Evolutionary conservation across 2,888 invertebrate species (phyloP), one percentile per base, ranked within the genome.

Genomic region (Capitulum mitella): DNA sequence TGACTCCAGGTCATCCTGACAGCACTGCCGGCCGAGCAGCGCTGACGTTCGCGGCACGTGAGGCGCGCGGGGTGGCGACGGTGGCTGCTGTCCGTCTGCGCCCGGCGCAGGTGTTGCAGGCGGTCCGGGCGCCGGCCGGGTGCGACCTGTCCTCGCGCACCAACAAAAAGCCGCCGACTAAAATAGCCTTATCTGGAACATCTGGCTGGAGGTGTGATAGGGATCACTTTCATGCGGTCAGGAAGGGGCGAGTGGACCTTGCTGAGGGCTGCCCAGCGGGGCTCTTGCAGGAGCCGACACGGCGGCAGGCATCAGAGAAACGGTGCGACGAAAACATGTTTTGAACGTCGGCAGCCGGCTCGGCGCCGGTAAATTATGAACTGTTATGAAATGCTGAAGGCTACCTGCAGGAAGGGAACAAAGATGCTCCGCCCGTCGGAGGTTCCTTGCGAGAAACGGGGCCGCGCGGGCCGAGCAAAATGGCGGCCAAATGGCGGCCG

Each of bases 281-380:
- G 8, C 40, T 70, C 70, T 70, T 70, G 70, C 70, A 70, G 70
- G 12, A 5, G 19, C 6, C 40, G 22, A 40, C 70, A 37, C 37
- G 70, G n/a, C 58, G n/a, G n/a, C 58, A n/a, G 14, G 58, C 58
- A 10, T n/a, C n/a, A 29, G 10, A 22, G 22, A 26, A 19, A 8
- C 70, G 70, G 70, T 12, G 70, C 70, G 70, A 40, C 70, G 70
- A 70, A 70, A 70, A 70, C 70, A 70, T 70, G 70, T 70, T 70
- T 70, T 70, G 70, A 70, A 70, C 70, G 37, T 37, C 70, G 19
- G 14, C 26, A 16, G 37, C 70, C 26, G 37, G n/a, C 34, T 37
- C 70, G 26, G 26, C 16, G 3, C 5, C 64, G 70, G 40, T 70
- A 40, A 70, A 8, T 70, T 70, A 70, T 70, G 70, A 70, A 70